Evolutionary conservation across 2,797 vertebrate genomes (phyloP).

Genomic region (Simalia tracyae): DNA sequence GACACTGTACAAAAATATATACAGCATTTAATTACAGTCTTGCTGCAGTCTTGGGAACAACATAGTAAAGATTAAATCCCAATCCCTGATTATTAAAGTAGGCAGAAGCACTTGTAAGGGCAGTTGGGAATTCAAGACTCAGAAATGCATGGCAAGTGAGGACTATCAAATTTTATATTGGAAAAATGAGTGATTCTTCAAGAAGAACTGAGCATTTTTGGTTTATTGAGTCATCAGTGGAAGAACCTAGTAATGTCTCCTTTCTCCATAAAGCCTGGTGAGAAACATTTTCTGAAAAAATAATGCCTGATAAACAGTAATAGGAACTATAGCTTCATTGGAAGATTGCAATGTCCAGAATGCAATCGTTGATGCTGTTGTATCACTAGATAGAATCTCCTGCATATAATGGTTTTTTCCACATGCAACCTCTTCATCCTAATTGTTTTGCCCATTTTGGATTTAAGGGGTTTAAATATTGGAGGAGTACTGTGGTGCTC

Average conservation of each 20-base stretch:
- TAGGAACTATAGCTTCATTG: neutral
- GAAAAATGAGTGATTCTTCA: neutral
- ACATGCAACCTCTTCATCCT: neutral
- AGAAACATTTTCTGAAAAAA: neutral
- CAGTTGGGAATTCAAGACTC: neutral
- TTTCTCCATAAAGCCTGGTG: neutral
- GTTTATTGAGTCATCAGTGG: neutral
- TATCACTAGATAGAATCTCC: neutral
- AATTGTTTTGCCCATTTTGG: neutral
- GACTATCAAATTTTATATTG: neutral
- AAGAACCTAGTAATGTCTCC: neutral
- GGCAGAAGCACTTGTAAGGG: neutral
- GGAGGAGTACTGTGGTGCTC: neutral
- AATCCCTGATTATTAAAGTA: neutral
- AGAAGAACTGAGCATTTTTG: neutral
- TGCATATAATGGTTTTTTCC: neutral
- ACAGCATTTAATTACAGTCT: neutral
- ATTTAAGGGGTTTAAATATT: neutral
- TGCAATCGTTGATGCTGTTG: neutral
- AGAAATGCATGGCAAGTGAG: neutral
- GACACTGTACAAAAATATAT: neutral
- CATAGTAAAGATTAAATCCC: neutral
- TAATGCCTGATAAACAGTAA: neutral
- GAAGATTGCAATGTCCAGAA: neutral
- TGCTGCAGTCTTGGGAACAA: neutral